Percentiles rank a stretch among this genome's conserved stretches.
These are phyloP conservation scores for Cliona cf. orientalis DNA, from an alignment of 37 sponge, comb jelly and placozoan genomes.

Conservation along the genomic window DNA sequence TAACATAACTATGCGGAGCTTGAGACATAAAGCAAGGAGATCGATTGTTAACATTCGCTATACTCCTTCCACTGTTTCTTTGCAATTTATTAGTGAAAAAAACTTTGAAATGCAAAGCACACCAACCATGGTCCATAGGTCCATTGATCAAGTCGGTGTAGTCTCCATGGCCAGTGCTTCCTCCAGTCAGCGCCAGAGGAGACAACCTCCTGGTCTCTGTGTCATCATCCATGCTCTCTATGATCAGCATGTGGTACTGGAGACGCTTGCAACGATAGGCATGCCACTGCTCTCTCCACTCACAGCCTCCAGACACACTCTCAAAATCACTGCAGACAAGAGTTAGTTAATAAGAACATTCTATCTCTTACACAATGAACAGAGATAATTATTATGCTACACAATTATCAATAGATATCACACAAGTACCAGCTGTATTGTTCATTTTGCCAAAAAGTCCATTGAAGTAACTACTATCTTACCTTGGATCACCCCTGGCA, in stretches of 20 bases:
- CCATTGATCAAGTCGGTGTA: conserved; percentile 93
- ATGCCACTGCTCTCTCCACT: conserved; percentile 50
- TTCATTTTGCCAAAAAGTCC: neutral
- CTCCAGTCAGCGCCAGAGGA: conserved; percentile 87
- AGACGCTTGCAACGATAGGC: conserved; percentile 72
- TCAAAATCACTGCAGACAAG: conserved; percentile 13
- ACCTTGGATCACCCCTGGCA: conserved; percentile 49
- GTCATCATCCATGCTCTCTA: conserved; percentile 93
- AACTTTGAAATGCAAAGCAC: neutral
- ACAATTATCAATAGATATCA: neutral
- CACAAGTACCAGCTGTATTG: neutral
- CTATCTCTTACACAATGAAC: neutral
- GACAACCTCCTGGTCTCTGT: conserved; percentile 87
- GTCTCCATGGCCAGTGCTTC: conserved; percentile 64
- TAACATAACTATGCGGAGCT: no score
- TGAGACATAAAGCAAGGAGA: no score
- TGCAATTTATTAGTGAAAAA: neutral
- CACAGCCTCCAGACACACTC: conserved; percentile 63
- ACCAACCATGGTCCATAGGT: conserved; percentile 94
- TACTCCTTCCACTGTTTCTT: neutral
- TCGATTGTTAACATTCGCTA: neutral
- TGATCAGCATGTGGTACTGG: conserved; percentile 80
- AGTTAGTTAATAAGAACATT: neutral
- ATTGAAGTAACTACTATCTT: neutral
- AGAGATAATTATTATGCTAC: neutral